A percentile compares a stretch with the other conserved stretches of the same genome.
Conservation (phyloP, 2,888 invertebrate genomes). For the Rhagophthalmus giganteus region DNA sequence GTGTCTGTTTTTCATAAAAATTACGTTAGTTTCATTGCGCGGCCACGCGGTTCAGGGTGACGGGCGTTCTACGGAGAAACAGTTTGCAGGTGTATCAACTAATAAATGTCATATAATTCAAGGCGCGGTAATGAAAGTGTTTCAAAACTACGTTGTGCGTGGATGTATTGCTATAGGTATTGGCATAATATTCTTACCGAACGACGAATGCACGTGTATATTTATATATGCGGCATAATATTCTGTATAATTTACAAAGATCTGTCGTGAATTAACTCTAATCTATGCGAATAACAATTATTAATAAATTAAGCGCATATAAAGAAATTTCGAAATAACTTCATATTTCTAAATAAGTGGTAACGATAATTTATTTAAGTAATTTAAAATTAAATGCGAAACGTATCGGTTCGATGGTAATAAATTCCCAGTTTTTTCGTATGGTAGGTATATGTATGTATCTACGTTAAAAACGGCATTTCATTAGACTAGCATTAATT, state of each 20-base stretch:
- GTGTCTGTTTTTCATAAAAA: no score
- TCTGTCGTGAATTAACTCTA: not conserved
- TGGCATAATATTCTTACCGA: not conserved
- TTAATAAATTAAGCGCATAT: not conserved
- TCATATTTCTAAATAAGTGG: no score
- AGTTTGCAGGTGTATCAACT: constrained; percentile 29
- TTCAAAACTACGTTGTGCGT: constrained; percentile 6
- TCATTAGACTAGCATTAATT: no score
- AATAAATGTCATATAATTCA: constrained; percentile 31
- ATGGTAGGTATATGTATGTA: no score
- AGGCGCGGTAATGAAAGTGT: constrained; percentile 25
- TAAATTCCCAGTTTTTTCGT: no score
- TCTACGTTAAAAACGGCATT: no score
- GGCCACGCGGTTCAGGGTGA: no score
- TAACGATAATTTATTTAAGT: no score
- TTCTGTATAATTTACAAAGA: not conserved
- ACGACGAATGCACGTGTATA: not conserved
- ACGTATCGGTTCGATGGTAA: no score
- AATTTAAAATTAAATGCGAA: no score
- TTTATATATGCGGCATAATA: not conserved
- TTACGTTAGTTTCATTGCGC: no score
- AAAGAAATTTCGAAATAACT: not conserved
- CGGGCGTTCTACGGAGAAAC: no score
- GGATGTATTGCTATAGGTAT: not conserved
- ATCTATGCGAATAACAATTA: not conserved